A percentile compares a stretch with the other conserved stretches of the same genome.
These are phyloP conservation scores for Leptopterna dolabrata DNA, from an alignment of 2,888 invertebrate species.

Conservation along the genomic window DNA sequence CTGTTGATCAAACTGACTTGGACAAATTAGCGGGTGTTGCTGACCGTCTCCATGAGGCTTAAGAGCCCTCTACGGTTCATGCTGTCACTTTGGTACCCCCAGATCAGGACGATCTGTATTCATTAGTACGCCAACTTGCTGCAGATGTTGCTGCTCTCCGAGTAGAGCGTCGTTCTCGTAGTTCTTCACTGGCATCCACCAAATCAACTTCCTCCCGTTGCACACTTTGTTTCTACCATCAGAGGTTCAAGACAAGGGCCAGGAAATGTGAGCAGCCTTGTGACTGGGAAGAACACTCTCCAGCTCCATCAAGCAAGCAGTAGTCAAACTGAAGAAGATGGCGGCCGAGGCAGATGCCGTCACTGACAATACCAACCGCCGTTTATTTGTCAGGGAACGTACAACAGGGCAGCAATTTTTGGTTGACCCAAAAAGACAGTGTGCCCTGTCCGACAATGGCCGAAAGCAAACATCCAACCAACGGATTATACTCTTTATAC, in stretches of 20 bases:
- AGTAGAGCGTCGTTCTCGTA: not conserved
- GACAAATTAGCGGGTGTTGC: conserved; percentile 12
- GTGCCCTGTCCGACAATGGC: not conserved
- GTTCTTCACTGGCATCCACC: not conserved
- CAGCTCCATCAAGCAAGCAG: too few species aligned
- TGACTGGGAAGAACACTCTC: too few species aligned
- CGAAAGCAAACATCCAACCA: not conserved
- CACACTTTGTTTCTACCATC: not conserved
- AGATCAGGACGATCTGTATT: not conserved
- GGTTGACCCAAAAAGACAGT: not conserved
- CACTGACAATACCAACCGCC: too few species aligned
- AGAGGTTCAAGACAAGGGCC: not conserved
- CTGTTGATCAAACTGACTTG: conserved; percentile 8
- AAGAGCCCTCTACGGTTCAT: not conserved
- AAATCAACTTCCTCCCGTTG: not conserved
- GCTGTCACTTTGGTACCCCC: not conserved
- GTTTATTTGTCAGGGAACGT: too few species aligned
- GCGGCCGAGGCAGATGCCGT: too few species aligned
- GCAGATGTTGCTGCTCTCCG: not conserved
- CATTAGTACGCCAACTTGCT: not conserved
- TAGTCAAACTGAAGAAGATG: too few species aligned
- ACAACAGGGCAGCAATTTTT: too few species aligned
- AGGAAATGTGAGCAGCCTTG: not conserved
- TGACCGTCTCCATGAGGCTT: not conserved
- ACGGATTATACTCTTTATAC: not conserved